Evolutionary conservation across 2,888 invertebrate species (phyloP).

Genomic region (Drosophila merina): DNA sequence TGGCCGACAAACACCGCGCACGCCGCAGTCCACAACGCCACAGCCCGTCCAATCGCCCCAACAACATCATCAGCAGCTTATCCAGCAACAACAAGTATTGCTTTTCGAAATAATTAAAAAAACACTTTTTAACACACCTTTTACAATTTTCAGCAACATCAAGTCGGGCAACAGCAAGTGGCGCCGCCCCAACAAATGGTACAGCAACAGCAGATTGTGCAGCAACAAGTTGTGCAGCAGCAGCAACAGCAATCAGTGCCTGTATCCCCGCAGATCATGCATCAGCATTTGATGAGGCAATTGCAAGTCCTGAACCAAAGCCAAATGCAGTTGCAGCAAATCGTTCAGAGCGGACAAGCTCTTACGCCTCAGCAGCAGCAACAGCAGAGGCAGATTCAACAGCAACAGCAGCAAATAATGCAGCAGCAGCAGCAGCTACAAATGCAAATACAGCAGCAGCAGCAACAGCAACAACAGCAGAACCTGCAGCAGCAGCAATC

Average conservation of each 20-base stretch:
- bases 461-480: conserved; percentile 85
- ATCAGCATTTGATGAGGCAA: conserved; percentile 70
- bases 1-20: conserved; percentile 78
- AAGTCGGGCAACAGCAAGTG: conserved; percentile 4
- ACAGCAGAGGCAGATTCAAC: conserved; percentile 77
- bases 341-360: conserved; percentile 39
- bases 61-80: conserved; percentile 78
- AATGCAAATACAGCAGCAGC: conserved; percentile 79
- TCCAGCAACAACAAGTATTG: conserved; percentile 68
- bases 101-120: neutral
- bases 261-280: conserved; percentile 77
- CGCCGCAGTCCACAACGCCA: conserved; percentile 79
- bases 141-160: conserved; percentile 54
- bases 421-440: conserved; percentile 65
- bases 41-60: conserved; percentile 80
- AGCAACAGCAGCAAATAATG: conserved; percentile 69
- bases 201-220: conserved; percentile 55
- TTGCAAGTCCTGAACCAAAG: conserved; percentile 73
- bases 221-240: conserved; percentile 58
- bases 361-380: conserved; percentile 78
- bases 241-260: conserved; percentile 75
- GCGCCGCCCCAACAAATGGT: conserved; percentile 35
- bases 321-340: conserved; percentile 72
- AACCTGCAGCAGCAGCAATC: conserved; percentile 82
- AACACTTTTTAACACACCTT: too few relatives aligned